A percentile compares a stretch with the other conserved stretches of the same genome.
phyloP scores from a whole-genome alignment of 2,888 invertebrate species.

The Colletes collaris region DNA sequence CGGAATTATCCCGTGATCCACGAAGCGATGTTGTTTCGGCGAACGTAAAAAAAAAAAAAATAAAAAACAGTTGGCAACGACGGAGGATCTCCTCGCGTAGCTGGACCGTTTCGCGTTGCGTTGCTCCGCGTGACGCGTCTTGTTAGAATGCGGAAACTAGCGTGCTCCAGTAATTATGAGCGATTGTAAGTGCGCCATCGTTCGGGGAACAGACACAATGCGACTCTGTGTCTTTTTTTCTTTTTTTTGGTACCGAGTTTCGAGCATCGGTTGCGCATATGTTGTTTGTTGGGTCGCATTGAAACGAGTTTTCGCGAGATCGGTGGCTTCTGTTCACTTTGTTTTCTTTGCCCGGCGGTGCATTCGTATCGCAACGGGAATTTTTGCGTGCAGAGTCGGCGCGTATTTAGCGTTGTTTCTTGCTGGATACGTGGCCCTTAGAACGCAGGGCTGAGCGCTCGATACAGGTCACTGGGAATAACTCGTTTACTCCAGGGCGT shows the following conservation, averaged over 20 bases:
- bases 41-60: background rate
- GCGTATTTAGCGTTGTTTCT: too few species aligned
- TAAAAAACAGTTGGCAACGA: background rate
- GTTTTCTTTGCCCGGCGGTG: background rate
- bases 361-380: too few species aligned
- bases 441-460: too few species aligned
- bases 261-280: conserved; percentile 11
- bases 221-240: too few species aligned
- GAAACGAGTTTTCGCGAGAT: conserved; percentile 28
- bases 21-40: conserved; percentile 7
- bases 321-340: background rate
- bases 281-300: background rate
- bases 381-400: too few species aligned
- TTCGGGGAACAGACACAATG: background rate
- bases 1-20: conserved; percentile 9
- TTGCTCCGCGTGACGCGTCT: conserved; percentile 11
- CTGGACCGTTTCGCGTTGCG: background rate
- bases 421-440: too few species aligned
- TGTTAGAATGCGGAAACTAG: conserved; percentile 5
- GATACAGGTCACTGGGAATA: too few species aligned
- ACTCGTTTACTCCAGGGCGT: too few species aligned
- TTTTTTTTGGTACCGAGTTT: conserved; percentile 1
- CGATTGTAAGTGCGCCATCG: conserved; percentile 20
- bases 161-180: conserved; percentile 16
- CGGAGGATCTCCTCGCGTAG: background rate